Base-by-base conservation (phyloP, 2,797 vertebrate genomes). In the Parambassis ranga region DNA sequence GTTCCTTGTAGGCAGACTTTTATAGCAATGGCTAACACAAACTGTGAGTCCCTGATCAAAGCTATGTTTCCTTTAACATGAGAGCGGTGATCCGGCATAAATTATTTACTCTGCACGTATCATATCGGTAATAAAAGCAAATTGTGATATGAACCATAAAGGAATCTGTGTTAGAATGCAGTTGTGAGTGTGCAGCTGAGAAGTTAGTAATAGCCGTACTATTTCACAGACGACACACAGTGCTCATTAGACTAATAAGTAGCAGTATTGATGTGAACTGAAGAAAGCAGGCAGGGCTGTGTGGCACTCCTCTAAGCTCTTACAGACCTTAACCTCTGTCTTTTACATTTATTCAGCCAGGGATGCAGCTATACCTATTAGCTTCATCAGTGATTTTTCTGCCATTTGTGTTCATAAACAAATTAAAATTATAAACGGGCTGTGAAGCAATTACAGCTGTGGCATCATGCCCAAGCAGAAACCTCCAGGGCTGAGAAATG, bases 61-160 rank as follows among this genome's bases (percentile, higher is more conserved):
- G 70, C 48, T 35, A 47, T 26, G 79, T 46, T 67, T 81, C 47
- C 65, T 81, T 78, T 67, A 73, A 80, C 74, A 81, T 64, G 38
- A 77, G 67, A 73, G 69, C 74, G 74, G 65, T 23, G 22, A 66
- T 55, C 37, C 33, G 51, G 60, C 51, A 58, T 89, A 82, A 89
- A 91, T 90, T 84, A 89, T 91, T 87, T 55, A 83, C 79, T 77
- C 37, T 62, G 50, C 66, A 71, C 80, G 86, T 89, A 86, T 87
- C 71, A 68, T 78, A 85, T 88, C 83, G 87, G 66, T 63, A 75
- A 80, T 75, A 75, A 77, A 81, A 79, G 58, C 66, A 65, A 82
- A 75, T 38, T 39, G 37, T 65, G 59, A 62, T 48, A 60, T 23
- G 38, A 73, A 46, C 73, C 64, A 13, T 51, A 58, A 59, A 53